Evolutionary conservation across 2,888 invertebrate species (phyloP).

Genomic region (Blomia tropicalis): DNA sequence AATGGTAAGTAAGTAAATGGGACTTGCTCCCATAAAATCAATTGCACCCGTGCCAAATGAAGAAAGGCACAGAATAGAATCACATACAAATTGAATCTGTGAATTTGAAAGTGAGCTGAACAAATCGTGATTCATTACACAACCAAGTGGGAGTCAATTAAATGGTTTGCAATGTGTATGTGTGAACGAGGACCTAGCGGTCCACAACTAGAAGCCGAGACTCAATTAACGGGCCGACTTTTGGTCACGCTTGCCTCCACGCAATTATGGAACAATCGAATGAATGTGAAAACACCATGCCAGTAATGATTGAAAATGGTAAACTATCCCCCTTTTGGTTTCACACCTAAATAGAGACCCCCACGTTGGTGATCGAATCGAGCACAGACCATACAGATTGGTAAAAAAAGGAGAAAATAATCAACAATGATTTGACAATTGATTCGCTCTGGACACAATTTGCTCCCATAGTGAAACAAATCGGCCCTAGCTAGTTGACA

Average conservation of each 20-base stretch:
- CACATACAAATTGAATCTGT: neutral
- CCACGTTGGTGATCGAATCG: neutral
- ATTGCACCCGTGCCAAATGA: no score
- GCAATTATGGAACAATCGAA: neutral
- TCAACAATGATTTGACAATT: neutral
- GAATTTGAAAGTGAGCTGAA: neutral
- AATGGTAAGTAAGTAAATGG: no score
- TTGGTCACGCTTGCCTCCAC: slow-evolving; percentile 13
- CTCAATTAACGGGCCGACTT: neutral
- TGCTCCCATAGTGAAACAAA: no score
- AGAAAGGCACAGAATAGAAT: neutral
- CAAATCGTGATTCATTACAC: neutral
- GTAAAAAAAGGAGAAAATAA: neutral
- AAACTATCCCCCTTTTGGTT: neutral
- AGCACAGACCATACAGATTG: neutral
- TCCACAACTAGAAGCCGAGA: neutral
- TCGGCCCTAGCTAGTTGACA: no score
- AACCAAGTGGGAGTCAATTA: neutral
- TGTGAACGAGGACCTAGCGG: neutral
- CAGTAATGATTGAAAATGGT: neutral
- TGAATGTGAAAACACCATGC: no score
- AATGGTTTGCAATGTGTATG: neutral
- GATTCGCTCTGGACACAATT: no score
- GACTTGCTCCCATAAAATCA: slow-evolving; percentile 8
- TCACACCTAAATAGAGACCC: neutral